Conservation (phyloP, 1,140 invertebrate genomes). For the Acromyrmex echinatior region DNA sequence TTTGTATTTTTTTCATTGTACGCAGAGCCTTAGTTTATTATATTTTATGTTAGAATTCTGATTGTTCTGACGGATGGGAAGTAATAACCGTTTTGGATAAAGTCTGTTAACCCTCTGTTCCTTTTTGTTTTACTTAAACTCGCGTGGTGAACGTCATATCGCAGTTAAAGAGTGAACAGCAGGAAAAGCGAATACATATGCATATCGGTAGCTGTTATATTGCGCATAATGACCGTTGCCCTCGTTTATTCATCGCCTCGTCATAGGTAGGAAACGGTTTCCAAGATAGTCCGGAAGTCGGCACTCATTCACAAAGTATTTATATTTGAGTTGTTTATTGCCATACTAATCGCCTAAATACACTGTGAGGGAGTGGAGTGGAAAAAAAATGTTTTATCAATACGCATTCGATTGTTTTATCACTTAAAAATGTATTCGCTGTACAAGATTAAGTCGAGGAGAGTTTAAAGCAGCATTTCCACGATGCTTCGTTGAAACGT, state of each 20-base stretch:
- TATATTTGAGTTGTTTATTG: conserved; percentile 12
- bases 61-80: background rate
- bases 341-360: background rate
- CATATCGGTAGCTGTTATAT: conserved; percentile 23
- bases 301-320: conserved; percentile 16
- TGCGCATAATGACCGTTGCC: conserved; percentile 40
- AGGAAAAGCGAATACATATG: conserved; percentile 32
- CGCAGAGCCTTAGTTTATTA: background rate
- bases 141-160: background rate
- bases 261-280: conserved; percentile 30
- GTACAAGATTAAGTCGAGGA: conserved; percentile 8
- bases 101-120: background rate
- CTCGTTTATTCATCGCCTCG: conserved; percentile 34
- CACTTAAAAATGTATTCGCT: conserved; percentile 24
- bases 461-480: background rate
- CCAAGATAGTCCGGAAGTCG: conserved; percentile 30
- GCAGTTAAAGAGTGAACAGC: conserved; percentile 18
- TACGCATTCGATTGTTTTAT: conserved; percentile 29
- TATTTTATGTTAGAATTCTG: background rate
- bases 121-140: conserved; percentile 1
- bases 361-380: background rate
- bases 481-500: background rate
- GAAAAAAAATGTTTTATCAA: conserved; percentile 16
- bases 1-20: too few species aligned
- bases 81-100: background rate